Base-by-base conservation (phyloP, 1,140 invertebrate species). In the Hestina assimilis region DNA sequence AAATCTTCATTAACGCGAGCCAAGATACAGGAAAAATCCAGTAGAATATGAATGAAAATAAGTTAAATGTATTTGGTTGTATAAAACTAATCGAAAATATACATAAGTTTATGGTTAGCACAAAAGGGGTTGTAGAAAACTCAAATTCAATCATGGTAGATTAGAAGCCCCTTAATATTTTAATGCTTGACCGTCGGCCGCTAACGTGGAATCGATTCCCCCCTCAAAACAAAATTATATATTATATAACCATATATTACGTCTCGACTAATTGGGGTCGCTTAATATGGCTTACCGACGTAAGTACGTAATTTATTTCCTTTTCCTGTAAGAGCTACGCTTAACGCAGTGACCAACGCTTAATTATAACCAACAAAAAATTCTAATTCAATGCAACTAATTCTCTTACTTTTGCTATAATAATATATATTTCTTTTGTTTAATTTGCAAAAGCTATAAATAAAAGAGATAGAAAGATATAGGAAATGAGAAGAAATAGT, bases 101-200 rank as follows among this genome's bases (percentile, higher is more conserved):
- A 9, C 2, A 68, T n/a, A n/a, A n/a, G n/a, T 67, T 75, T 72
- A 71, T 60, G 68, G 68, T 52, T 61, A 45, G 33, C 54, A 42
- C 61, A 61, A 54, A 71, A 52, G 41, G 66, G 69, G 63, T 57
- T 59, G 69, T 46, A n/a, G 65, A 69, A 73, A 77, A 83, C 73
- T 73, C 76, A 85, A 87, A 87, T 87, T 87, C 84, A 87, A 87
- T 87, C 84, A 86, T 78, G 75, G 82, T 68, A 79, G 82, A 87
- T 87, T 87, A 84, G 73, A 77, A 69, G 45, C 59, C 81, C 81
- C 77, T 81, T 83, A 86, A 86, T 86, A 85, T 87, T 87, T 84
- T 83, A 85, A 85, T 81, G 75, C 78, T 75, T 86, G 84, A 85
- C 82, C 84, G 83, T 64, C 63, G 79, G 53, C 75, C 80, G 74